Conservation (phyloP, 2,113 vertebrate genomes). For the Danio rerio region DNA sequence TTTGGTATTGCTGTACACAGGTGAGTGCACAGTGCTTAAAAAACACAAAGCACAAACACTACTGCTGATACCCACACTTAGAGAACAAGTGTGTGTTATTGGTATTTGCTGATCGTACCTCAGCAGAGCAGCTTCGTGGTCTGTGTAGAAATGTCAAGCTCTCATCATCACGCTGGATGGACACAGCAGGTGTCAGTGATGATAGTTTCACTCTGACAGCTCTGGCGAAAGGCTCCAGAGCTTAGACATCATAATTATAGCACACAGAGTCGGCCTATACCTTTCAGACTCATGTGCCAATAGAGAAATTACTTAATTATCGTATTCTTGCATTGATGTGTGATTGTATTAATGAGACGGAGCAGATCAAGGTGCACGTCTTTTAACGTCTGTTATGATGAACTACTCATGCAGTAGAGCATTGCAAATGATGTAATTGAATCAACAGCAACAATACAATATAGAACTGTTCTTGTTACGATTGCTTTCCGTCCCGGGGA, state of each 20-base stretch:
- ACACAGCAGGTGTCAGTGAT: constrained; percentile 19
- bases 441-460: neutral
- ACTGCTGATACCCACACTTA: neutral
- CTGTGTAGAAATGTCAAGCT: constrained; percentile 21
- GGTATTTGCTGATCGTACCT: constrained; percentile 2
- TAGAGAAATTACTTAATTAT: constrained; percentile 34
- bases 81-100: neutral
- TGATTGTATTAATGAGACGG: constrained; percentile 11
- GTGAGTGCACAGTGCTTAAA: too few species aligned
- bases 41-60: too few species aligned
- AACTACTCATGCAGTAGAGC: neutral
- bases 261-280: constrained; percentile 24
- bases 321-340: constrained; percentile 11
- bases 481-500: too few species aligned
- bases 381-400: constrained; percentile 20
- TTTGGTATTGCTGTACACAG: neutral
- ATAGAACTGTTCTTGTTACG: neutral
- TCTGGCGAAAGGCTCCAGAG: constrained; percentile 43
- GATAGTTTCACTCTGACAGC: constrained; percentile 35
- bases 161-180: constrained; percentile 23
- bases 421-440: constrained; percentile 9
- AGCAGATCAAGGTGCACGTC: neutral
- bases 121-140: constrained; percentile 20
- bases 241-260: constrained; percentile 42
- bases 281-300: constrained; percentile 27